Evolutionary conservation across 1,140 invertebrate species (phyloP), one percentile per base, ranked within the genome.

Genomic region (Oppia nitens): DNA sequence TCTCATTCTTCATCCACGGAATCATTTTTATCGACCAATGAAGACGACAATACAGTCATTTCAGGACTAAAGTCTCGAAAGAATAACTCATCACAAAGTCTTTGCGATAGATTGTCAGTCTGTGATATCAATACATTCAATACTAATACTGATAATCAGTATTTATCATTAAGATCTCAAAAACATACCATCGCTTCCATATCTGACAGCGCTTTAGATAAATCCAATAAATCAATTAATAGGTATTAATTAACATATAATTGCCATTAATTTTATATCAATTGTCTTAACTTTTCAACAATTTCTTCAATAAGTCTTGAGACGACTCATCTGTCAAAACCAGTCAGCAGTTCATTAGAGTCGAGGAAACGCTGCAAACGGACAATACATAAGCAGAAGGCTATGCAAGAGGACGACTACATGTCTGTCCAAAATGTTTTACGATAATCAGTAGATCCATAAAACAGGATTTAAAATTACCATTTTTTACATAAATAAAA

Each of bases 1-100:
- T 54, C 53, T 23, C 14, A 26, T 6, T 54, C 53, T 32, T 54
- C 53, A 23, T 54, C 53, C 29, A 29, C 53, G 27, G 27, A 29
- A 20, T 32, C 53, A 54, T 54, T 20, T 29, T 23, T 32, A 23
- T 29, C 27, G 6, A 54, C 53, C 4, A 40, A 40, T 17, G 32
- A 40, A 21, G 53, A 40, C 32, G 53, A 54, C 17, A 26, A 29
- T 29, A 54, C 21, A 29, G 23, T n/a, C 6, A 54, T 27, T 14
- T 2, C 20, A 27, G 14, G 11, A 17, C 40, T 29, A n/a, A 54
- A 21, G 20, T 17, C 26, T 14, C 14, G 27, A 2, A 3, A 29
- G 17, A 28, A 54, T 54, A 11, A 23, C 24, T 25, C 49, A 51
- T 51, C 25, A 2, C 49, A 50, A 50, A 20, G 20, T 23, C 24